Evolutionary conservation across 2,888 invertebrate genomes (phyloP), one percentile per base, ranked within the genome.

Genomic region (Exephanes ischioxanthus): DNA sequence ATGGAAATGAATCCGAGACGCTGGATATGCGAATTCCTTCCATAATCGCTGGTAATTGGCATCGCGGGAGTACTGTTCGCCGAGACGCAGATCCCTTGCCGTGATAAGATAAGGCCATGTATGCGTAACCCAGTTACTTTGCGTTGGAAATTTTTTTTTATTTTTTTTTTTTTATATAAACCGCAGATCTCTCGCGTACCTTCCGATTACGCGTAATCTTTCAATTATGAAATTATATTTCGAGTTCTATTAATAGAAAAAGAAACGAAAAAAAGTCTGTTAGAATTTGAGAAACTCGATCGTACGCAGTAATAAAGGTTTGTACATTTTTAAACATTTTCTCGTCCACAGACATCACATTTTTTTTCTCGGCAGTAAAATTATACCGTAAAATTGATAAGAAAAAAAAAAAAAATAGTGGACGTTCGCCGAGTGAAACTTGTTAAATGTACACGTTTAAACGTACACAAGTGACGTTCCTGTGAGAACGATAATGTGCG

Each of bases 41-140:
- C 61, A 14, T 45, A 72, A 72, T 80, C 66, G 22, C 61, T 19
- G 53, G 26, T n/a, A 72, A 73, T 80, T 72, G 53, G 11, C 68
- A 66, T 45, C 33, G 41, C 45, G 53, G 66, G 14, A 9, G 48
- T 33, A 71, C 48, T 61, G 11, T 19, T 72, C 45, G 48, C 14
- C 22, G 30, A 53, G n/a, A 33, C 72, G 41, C 45, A 48, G 77
- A 77, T 53, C 41, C n/a, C 70, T 9, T 53, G 45, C 1, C 16
- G 51, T 30, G 84, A 84, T 80, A 84, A 84, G 84, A 84, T 80
- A 80, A 41, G 58, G 72, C 19, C 53, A 41, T 73, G 73, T 73
- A 66, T 80, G 61, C 53, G 79, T 79, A 70, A 83, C 83, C 78
- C 77, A 79, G 58, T 61, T 70, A 9, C 45, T 66, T 73, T 72